Conservation (phyloP, 2,113 vertebrate species). For the Nansenia antarctica region DNA sequence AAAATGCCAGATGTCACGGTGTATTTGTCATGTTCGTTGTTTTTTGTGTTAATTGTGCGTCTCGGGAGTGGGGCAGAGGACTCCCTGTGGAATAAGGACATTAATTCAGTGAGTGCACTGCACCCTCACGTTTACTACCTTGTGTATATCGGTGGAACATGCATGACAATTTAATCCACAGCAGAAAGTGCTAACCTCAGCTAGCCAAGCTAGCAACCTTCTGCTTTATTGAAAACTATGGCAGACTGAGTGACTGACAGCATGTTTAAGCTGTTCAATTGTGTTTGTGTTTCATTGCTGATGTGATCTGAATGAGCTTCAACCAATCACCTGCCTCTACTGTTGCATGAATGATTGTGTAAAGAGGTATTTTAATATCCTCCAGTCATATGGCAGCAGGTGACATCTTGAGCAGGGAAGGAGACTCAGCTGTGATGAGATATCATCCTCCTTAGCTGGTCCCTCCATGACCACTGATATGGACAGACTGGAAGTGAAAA, state of each 20-base stretch:
- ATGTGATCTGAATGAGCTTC: no score
- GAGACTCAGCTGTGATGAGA: no score
- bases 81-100: conserved; percentile 68
- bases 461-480: no score
- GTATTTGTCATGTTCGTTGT: conserved; percentile 32
- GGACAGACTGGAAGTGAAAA: no score
- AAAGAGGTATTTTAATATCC: no score
- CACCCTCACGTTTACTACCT: background rate
- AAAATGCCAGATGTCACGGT: conserved; percentile 45
- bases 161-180: background rate
- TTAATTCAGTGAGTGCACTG: conserved; percentile 65
- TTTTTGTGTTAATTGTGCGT: conserved; percentile 34
- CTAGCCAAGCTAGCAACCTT: background rate
- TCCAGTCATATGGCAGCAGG: no score
- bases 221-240: no score
- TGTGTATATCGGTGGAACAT: background rate
- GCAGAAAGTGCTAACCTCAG: background rate
- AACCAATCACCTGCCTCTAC: no score
- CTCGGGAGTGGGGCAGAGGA: conserved; percentile 57
- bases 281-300: background rate
- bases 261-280: background rate
- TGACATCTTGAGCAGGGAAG: no score
- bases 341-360: no score
- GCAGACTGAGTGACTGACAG: no score
- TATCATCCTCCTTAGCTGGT: no score